Base-by-base conservation (phyloP, 2,797 vertebrate species). In the Zalophus californianus region DNA sequence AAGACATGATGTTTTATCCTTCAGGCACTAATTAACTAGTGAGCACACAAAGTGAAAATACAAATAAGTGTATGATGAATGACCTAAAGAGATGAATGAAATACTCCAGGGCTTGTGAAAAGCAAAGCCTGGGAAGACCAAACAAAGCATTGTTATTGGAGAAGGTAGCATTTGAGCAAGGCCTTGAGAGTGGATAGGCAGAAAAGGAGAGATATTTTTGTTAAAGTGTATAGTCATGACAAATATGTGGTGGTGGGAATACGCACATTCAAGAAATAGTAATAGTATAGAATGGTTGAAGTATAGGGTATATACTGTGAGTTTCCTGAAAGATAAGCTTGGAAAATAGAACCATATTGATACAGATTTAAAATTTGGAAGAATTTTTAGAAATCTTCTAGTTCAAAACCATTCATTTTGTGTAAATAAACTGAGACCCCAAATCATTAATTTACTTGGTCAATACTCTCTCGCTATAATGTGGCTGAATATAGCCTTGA, bases 11-110 rank as follows among this genome's bases (percentile, higher is more conserved):
- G 8, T 62, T 86, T 96, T 60, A 64, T 86, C 62, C 32, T 94
- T 92, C 11, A 88, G 78, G 20, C 6, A 78, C 29, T 93, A 72
- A 93, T 96, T 87, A 89, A 73, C 38, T 86, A 72, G 15, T 75
- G 29, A 91, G 29, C 52, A 93, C 62, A 84, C 38, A 68, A 86
- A 78, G 7, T 48, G 3, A 85, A 94, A 88, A 80, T 80, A 80
- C 64, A 70, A 92, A 68, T 50, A 84, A 85, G 3, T 44, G 2
- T 77, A 52, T 86, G 41, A 23, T 86, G n/a, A 92, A 75, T 85
- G 32, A 32, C 35, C 27, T 90, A 58, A 82, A 82, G 11, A 38
- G 5, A 60, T 35, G 38, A 82, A 70, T 52, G 21, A 82, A 80
- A 80, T 88, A 52, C 6, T 87, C 7, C 18, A 58, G 14, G 48